These are phyloP conservation scores for Cremastinae sp. DNA, from an alignment of 2,888 invertebrate species.

Conservation along the genomic window DNA sequence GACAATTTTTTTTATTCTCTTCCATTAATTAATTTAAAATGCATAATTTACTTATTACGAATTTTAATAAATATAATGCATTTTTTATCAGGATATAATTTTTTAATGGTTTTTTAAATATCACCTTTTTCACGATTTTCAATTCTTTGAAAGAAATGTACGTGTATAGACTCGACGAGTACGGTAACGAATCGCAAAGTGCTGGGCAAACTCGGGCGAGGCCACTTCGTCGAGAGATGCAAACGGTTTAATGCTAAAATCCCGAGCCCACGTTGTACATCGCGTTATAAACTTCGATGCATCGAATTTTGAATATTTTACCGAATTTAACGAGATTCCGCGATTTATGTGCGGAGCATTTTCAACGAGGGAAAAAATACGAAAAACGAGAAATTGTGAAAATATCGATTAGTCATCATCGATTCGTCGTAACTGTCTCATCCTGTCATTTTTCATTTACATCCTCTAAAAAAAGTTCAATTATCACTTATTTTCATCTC, in stretches of 20 bases:
- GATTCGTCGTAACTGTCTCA: no score
- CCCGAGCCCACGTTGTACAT: constrained; percentile 13
- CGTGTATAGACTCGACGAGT: not conserved
- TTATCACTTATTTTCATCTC: not conserved
- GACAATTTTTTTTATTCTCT: no score
- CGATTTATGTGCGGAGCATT: no score
- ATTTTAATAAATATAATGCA: no score
- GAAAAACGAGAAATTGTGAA: not conserved
- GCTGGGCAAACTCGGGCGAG: constrained; percentile 35
- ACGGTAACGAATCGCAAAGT: constrained; percentile 21
- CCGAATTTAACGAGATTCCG: constrained; percentile 1
- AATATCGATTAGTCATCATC: not conserved
- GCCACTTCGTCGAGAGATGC: constrained; percentile 27
- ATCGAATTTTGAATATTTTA: constrained; percentile 42
- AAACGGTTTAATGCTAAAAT: constrained; percentile 29
- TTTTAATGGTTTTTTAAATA: not conserved
- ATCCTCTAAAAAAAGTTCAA: no score
- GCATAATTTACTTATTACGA: no score
- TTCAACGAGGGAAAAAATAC: not conserved
- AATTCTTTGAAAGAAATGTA: no score
- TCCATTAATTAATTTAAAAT: no score
- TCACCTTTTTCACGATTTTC: not conserved
- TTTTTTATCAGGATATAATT: not conserved
- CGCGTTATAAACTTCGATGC: constrained; percentile 13
- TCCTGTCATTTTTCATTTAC: no score